Percentiles rank a stretch among this genome's conserved stretches.
phyloP scores from a whole-genome alignment of 2,113 vertebrate genomes.

The Elgaria multicarinata region DNA sequence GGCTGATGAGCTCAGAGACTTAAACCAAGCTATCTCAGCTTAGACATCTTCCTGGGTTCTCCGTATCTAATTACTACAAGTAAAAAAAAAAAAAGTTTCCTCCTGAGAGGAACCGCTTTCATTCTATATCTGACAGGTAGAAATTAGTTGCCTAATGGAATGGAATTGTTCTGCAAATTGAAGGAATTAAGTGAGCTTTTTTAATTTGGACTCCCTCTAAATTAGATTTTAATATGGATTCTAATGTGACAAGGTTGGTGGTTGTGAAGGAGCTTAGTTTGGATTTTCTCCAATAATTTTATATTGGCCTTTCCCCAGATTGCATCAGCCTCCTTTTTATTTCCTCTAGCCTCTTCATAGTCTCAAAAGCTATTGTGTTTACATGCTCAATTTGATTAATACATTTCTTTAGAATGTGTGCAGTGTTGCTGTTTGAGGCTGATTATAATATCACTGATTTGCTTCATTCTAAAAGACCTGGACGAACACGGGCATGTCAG shows the following conservation, averaged over 20 bases:
- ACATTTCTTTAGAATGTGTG: conserved; percentile 26
- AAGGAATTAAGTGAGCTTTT: conserved; percentile 84
- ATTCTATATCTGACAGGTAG: conserved; percentile 84
- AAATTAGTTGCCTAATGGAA: conserved; percentile 92
- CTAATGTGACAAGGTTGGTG: conserved; percentile 70
- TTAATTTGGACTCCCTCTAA: conserved; percentile 76
- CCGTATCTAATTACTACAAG: conserved; percentile 83
- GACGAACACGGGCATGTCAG: background rate
- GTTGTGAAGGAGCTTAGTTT: conserved; percentile 66
- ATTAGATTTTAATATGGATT: conserved; percentile 88
- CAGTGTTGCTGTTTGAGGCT: background rate
- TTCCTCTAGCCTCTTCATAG: background rate
- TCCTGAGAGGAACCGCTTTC: conserved; percentile 80
- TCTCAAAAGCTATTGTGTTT: conserved; percentile 17
- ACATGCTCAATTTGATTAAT: background rate
- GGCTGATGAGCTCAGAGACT: conserved; percentile 58
- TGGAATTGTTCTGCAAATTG: conserved; percentile 86
- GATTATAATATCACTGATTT: background rate
- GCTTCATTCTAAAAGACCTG: background rate
- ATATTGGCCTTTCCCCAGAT: conserved; percentile 14
- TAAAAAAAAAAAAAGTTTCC: conserved; percentile 67
- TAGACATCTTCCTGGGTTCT: conserved; percentile 60
- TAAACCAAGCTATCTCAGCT: conserved; percentile 58
- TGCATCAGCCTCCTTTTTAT: background rate
- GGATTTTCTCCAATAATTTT: conserved; percentile 68